Evolutionary conservation across 2,113 vertebrate genomes (phyloP).

Genomic region (Theropithecus gelada): DNA sequence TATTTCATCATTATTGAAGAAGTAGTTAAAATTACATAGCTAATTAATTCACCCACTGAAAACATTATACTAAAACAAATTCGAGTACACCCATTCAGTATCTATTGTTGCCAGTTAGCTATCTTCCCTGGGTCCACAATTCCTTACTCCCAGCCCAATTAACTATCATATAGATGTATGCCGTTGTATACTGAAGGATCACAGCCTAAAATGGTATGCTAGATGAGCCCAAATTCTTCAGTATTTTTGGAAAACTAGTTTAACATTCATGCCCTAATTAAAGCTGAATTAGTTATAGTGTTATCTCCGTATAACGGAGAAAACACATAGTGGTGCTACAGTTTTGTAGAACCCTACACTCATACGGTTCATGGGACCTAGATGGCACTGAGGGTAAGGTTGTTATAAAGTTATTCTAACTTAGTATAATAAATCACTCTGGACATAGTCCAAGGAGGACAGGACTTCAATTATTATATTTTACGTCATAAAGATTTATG

Average conservation of each 20-base stretch:
- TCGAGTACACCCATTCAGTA: neutral
- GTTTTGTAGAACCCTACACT: neutral
- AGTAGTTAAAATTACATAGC: slow-evolving; percentile 5
- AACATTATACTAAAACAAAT: slow-evolving; percentile 5
- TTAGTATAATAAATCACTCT: neutral
- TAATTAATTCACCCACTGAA: neutral
- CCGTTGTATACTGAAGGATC: neutral
- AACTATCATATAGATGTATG: neutral
- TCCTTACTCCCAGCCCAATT: neutral
- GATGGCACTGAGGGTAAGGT: neutral
- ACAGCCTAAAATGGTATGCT: neutral
- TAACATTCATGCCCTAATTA: neutral
- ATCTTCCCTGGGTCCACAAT: neutral
- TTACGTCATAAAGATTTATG: neutral
- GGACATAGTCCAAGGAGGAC: neutral
- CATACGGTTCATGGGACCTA: neutral
- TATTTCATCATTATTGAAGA: neutral
- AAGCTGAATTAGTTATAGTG: slow-evolving; percentile 34
- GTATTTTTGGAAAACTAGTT: slow-evolving; percentile 35
- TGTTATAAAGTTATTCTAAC: slow-evolving; percentile 19
- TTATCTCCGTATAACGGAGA: slow-evolving; percentile 12
- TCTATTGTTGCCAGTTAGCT: neutral
- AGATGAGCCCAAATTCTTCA: slow-evolving; percentile 8
- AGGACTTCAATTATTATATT: slow-evolving; percentile 24
- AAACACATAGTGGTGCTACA: neutral